These are phyloP conservation scores for Ceratina australensis DNA, from an alignment of 1,140 invertebrate genomes.

Conservation along the genomic window DNA sequence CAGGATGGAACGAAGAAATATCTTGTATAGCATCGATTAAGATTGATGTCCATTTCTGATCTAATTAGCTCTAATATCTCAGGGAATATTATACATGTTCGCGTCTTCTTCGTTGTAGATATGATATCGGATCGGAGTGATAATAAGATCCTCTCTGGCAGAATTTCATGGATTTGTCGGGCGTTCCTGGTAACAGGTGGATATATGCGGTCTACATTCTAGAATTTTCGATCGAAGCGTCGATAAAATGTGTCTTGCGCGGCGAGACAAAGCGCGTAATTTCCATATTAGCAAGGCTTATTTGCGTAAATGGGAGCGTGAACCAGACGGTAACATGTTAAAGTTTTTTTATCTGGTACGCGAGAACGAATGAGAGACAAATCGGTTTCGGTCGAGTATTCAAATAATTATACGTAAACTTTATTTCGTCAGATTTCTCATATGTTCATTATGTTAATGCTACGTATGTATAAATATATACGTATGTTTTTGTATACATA, in stretches of 20 bases:
- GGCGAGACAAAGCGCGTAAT: not conserved
- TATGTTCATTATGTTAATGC: slow-evolving; percentile 43
- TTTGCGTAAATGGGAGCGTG: not conserved
- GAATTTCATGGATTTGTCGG: no score
- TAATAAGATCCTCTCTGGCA: no score
- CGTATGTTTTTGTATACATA: slow-evolving; percentile 32
- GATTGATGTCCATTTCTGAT: not conserved
- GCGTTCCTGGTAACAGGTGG: no score
- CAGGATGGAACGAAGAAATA: slow-evolving; percentile 27
- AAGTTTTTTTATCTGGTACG: slow-evolving; percentile 39
- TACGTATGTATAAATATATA: slow-evolving; percentile 71
- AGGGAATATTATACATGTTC: not conserved
- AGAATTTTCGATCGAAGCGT: slow-evolving; percentile 23
- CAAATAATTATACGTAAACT: slow-evolving; percentile 67
- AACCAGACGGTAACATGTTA: not conserved
- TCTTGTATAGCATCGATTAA: not conserved
- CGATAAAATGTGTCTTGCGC: not conserved
- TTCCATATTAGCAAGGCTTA: not conserved
- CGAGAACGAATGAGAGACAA: slow-evolving; percentile 6
- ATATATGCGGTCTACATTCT: not conserved
- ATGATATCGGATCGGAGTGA: no score
- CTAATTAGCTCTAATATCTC: not conserved
- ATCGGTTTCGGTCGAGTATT: slow-evolving; percentile 39
- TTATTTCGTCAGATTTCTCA: slow-evolving; percentile 63
- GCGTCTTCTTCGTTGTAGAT: no score